A percentile compares a stretch with the other conserved stretches of the same genome.
These are phyloP conservation scores for Serranus cabrilla DNA, from an alignment of 2,797 vertebrate species.

Conservation along the genomic window DNA sequence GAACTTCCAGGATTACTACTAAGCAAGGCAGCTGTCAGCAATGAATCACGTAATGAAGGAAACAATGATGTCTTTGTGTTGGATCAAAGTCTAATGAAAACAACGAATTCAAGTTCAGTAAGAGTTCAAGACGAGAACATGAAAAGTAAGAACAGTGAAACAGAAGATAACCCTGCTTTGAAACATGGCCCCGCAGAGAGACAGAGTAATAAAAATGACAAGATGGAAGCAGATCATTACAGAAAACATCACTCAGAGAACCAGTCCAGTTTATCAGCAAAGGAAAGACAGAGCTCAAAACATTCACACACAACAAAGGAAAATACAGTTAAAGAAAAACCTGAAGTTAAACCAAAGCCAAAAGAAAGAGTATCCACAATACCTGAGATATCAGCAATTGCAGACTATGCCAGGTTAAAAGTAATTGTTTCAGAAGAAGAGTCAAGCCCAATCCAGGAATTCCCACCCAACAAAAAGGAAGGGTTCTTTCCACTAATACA, in stretches of 20 bases:
- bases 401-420: slow-evolving; percentile 86
- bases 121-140: slow-evolving; percentile 41
- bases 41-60: slow-evolving; percentile 30
- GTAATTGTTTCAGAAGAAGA: slow-evolving; percentile 84
- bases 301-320: slow-evolving; percentile 40
- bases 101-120: slow-evolving; percentile 40
- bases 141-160: slow-evolving; percentile 48
- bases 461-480: slow-evolving; percentile 80
- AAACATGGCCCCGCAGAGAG: slow-evolving; percentile 50
- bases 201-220: slow-evolving; percentile 48
- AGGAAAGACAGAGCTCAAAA: slow-evolving; percentile 54
- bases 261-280: slow-evolving; percentile 38
- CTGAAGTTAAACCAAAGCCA: slow-evolving; percentile 68
- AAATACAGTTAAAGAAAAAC: slow-evolving; percentile 50
- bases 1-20: slow-evolving; percentile 31
- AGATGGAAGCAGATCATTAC: slow-evolving; percentile 34
- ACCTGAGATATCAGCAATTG: slow-evolving; percentile 86
- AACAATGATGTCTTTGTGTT: slow-evolving; percentile 46
- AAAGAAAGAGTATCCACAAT: slow-evolving; percentile 69
- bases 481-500: slow-evolving; percentile 83
- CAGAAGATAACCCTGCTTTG: slow-evolving; percentile 23
- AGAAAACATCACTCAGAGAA: slow-evolving; percentile 55
- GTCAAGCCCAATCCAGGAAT: slow-evolving; percentile 63
- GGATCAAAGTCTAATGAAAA: slow-evolving; percentile 55
- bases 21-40: slow-evolving; percentile 42